phyloP scores from a whole-genome alignment of 2,113 vertebrate species.

The Triplophysa siluroides region DNA sequence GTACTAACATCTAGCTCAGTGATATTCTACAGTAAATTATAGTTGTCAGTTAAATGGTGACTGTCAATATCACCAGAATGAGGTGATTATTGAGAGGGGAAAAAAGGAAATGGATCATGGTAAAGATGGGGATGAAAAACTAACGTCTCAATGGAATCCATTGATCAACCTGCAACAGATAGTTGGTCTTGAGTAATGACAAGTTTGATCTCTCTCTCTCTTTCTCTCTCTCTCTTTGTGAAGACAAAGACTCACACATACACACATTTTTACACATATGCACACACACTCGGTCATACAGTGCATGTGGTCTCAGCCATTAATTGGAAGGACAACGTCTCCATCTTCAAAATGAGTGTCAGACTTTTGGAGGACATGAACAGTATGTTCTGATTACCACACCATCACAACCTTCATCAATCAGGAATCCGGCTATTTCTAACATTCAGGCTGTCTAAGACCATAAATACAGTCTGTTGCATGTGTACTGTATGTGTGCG shows the following conservation, averaged over 20 bases:
- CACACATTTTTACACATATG: neutral
- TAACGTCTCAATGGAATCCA: constrained; percentile 22
- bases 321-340: neutral
- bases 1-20: neutral
- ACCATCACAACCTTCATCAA: neutral
- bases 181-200: neutral
- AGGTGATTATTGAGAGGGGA: constrained; percentile 12
- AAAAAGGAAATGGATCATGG: constrained; percentile 23
- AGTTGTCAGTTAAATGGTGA: neutral
- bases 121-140: constrained; percentile 19
- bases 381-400: neutral
- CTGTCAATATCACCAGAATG: constrained; percentile 16
- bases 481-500: neutral
- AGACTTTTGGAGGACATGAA: neutral
- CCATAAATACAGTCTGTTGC: neutral
- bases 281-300: neutral
- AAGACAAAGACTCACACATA: neutral
- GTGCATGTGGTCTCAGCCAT: neutral
- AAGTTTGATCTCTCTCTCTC: constrained; percentile 19
- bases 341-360: neutral
- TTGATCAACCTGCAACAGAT: constrained; percentile 19
- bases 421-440: neutral
- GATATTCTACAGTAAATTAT: neutral
- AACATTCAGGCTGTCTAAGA: neutral
- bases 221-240: constrained; percentile 8